phyloP scores from a whole-genome alignment of 2,888 invertebrate species.

The Sinhomidia bicolor region DNA sequence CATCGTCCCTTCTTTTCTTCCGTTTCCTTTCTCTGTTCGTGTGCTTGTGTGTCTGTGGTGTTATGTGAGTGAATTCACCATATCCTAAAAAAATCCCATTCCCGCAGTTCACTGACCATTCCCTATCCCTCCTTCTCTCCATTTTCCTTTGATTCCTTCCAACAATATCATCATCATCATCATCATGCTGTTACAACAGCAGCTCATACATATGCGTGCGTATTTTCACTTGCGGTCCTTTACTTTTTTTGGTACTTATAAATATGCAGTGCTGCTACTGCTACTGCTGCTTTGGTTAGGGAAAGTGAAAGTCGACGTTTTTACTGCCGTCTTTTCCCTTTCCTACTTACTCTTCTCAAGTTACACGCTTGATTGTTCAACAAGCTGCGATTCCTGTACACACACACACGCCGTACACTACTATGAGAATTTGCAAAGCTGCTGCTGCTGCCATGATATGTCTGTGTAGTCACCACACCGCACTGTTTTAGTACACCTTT shows the following conservation, averaged over 20 bases:
- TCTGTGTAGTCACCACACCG: background rate
- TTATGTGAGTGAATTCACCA: background rate
- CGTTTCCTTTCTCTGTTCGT: background rate
- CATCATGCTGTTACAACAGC: no score
- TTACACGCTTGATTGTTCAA: background rate
- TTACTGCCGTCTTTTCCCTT: background rate
- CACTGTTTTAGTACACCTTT: background rate
- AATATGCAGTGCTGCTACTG: background rate
- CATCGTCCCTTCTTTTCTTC: background rate
- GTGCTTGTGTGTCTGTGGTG: background rate
- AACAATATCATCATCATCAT: no score
- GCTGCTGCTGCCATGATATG: background rate
- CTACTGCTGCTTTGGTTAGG: background rate
- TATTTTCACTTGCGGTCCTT: background rate
- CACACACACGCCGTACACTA: no score
- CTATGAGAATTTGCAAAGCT: no score
- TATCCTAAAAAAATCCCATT: background rate
- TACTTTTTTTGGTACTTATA: background rate
- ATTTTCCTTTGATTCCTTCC: background rate
- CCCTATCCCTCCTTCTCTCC: background rate
- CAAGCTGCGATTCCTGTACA: background rate
- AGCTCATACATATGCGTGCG: slow-evolving; percentile 2
- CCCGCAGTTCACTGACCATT: slow-evolving; percentile 30
- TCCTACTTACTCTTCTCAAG: background rate
- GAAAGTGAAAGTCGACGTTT: slow-evolving; percentile 38